Evolutionary conservation across 2,888 invertebrate genomes (phyloP), one percentile per base, ranked within the genome.

Genomic region (Ophraella communa): DNA sequence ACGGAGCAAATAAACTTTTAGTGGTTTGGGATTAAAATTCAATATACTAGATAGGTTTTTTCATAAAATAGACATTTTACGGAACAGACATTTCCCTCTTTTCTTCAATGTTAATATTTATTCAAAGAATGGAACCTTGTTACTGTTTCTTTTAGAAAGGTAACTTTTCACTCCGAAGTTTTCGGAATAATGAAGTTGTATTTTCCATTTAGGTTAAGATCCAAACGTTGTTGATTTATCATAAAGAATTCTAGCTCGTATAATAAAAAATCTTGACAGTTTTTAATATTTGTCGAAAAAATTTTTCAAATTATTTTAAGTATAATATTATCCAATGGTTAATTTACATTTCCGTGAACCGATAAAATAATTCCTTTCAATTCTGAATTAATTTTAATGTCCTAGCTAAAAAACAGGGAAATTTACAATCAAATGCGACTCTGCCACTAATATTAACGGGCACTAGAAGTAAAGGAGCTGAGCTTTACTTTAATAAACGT

Each of bases 31-130:
- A n/a, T n/a, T n/a, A n/a, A n/a, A n/a, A n/a, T n/a, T n/a, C n/a
- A n/a, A n/a, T n/a, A n/a, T 17, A 39, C 1, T 14, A 7, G 17
- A 39, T 39, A 17, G 39, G 4, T 7, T 39, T 39, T 5, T 7
- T 17, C 4, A 39, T 39, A 39, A 39, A 39, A 39, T 17, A 39
- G 0, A 5, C 1, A 24, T 30, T 30, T 30, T 42, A 10, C 7
- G 14, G 42, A 5, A 27, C 27, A 27, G 20, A 18, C 27, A 56
- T 44, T 23, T 24, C 55, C 45, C 47, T 14, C 33, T 47, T 47
- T 30, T 57, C 45, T 47, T 57, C 33, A 57, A 57, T 47, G 57
- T 47, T 57, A 57, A 45, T 57, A 57, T 57, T 57, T 57, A 57
- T 57, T 57, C 57, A 30, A 47, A 49, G 57, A 33, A 33, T 33